Percentiles rank a stretch among this genome's conserved stretches.
Evolutionary conservation across 53 echinoderm and acorn worm genomes (phyloP).

Genomic region (Pentamera pediparva): DNA sequence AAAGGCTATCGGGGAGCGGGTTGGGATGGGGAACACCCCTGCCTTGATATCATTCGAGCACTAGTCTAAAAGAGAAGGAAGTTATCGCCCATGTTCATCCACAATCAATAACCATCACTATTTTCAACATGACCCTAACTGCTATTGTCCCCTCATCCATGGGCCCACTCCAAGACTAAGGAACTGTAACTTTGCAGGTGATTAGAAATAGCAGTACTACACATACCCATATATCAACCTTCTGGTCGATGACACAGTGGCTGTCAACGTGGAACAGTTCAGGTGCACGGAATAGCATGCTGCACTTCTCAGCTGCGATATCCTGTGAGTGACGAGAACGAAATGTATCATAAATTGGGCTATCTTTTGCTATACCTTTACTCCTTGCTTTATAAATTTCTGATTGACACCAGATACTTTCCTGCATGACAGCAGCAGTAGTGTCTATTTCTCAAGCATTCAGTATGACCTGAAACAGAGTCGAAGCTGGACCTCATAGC

Average conservation of each 20-base stretch:
- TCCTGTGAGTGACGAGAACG: constrained; percentile 46
- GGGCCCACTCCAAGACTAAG: not conserved
- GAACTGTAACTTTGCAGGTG: not conserved
- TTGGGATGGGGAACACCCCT: too few species aligned
- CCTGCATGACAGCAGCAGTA: too few species aligned
- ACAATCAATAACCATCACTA: too few species aligned
- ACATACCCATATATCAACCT: constrained; percentile 94
- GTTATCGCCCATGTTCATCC: too few species aligned
- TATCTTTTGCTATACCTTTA: not conserved
- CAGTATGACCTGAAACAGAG: too few species aligned
- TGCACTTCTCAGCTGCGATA: constrained; percentile 94
- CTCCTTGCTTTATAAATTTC: not conserved
- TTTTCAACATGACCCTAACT: not conserved
- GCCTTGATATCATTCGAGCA: too few species aligned
- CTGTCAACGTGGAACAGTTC: constrained; percentile 97
- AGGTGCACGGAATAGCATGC: constrained; percentile 93
- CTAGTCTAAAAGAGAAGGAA: too few species aligned
- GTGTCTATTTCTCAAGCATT: too few species aligned
- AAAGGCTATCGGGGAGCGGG: too few species aligned
- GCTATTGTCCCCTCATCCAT: not conserved
- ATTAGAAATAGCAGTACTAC: not conserved
- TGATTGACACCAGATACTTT: too few species aligned
- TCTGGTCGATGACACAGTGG: constrained; percentile 88
- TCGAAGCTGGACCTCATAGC: too few species aligned
- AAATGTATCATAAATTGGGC: not conserved